Conservation (phyloP, 1,140 invertebrate species). For the Eulimnadia texana region DNA sequence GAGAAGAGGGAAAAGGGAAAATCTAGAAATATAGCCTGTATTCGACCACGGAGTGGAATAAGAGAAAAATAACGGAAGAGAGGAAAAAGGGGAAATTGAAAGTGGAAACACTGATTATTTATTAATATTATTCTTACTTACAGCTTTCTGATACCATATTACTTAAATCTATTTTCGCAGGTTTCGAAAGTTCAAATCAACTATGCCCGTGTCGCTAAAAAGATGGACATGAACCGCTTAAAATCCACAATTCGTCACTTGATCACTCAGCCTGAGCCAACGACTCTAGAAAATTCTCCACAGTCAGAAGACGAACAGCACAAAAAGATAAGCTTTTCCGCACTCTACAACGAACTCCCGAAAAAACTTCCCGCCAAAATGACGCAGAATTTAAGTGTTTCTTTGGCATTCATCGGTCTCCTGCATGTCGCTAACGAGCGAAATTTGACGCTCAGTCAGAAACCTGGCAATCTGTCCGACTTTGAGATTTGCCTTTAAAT, state of each 20-base stretch:
- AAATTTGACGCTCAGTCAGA: conserved; percentile 17
- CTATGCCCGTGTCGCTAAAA: conserved; percentile 60
- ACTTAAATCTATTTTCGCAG: conserved; percentile 24
- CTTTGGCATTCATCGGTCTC: conserved; percentile 56
- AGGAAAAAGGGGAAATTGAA: too few relatives aligned
- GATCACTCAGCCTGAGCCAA: not conserved
- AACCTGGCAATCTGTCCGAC: not conserved
- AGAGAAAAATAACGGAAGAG: too few relatives aligned
- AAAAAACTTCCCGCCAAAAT: conserved; percentile 40
- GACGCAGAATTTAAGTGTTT: conserved; percentile 52
- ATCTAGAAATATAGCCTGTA: too few relatives aligned
- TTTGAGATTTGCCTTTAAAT: not conserved
- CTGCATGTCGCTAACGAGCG: conserved; percentile 69
- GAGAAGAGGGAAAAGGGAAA: too few relatives aligned
- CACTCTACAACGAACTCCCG: conserved; percentile 43
- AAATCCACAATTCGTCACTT: conserved; percentile 49
- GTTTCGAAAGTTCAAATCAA: conserved; percentile 49
- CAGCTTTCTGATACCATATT: not conserved
- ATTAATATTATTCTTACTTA: not conserved
- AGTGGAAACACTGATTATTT: not conserved
- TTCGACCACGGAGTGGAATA: too few relatives aligned
- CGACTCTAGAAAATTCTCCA: not conserved
- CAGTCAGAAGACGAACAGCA: not conserved
- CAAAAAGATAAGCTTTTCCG: conserved; percentile 28
- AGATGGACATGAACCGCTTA: conserved; percentile 60